phyloP scores from a whole-genome alignment of 1,140 invertebrate species.

The Habropoda laboriosa region DNA sequence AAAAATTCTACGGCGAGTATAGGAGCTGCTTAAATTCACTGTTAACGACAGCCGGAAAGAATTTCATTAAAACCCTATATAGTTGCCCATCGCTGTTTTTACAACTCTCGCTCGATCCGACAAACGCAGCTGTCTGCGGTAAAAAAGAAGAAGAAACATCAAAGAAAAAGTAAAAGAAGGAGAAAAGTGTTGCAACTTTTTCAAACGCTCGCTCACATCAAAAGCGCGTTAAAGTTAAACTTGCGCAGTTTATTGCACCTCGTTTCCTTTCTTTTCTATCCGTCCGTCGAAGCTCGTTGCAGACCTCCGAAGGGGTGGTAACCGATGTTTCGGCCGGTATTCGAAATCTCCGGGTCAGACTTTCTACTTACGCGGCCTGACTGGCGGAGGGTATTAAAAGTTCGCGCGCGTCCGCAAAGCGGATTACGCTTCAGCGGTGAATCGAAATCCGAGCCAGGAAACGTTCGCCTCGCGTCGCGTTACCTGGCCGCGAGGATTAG shows the following conservation, averaged over 20 bases:
- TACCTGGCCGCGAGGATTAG: background rate
- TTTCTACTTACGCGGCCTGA: conserved; percentile 19
- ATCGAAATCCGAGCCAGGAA: background rate
- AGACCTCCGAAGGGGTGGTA: too few species aligned
- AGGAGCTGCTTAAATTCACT: too few species aligned
- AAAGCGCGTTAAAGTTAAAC: conserved; percentile 16
- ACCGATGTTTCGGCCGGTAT: conserved; percentile 18
- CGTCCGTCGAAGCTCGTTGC: background rate
- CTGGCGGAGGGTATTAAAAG: conserved; percentile 16
- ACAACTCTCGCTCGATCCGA: too few species aligned
- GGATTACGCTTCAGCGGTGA: conserved; percentile 18
- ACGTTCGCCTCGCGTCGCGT: background rate
- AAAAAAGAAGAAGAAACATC: too few species aligned
- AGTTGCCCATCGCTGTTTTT: too few species aligned
- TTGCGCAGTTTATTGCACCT: conserved; percentile 3
- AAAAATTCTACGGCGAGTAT: too few species aligned
- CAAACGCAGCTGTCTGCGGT: background rate
- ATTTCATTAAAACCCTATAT: too few species aligned
- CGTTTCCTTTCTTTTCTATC: background rate
- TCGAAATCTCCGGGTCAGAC: conserved; percentile 19
- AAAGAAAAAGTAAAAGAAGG: too few species aligned
- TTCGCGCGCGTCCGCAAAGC: conserved; percentile 24
- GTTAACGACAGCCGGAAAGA: too few species aligned
- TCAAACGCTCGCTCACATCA: background rate
- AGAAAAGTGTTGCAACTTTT: background rate